These are phyloP conservation scores for Agrilus cyanescens DNA, from an alignment of 2,888 invertebrate species.

Conservation along the genomic window DNA sequence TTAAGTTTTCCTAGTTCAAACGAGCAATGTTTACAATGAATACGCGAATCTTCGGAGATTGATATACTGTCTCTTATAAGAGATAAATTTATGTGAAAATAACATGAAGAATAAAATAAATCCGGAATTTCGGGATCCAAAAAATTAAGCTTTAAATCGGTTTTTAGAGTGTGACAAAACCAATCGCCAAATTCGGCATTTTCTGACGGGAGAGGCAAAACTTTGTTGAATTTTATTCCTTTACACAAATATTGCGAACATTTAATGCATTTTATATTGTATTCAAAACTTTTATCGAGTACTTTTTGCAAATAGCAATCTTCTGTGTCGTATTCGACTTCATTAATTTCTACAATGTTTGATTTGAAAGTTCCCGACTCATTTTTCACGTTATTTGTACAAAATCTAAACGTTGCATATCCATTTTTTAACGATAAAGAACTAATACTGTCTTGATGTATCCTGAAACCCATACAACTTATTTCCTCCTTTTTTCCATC, in stretches of 20 bases:
- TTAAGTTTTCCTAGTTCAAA: slow-evolving; percentile 45
- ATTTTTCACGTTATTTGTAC: slow-evolving; percentile 20
- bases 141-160: slow-evolving; percentile 16
- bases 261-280: slow-evolving; percentile 36
- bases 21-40: slow-evolving; percentile 46
- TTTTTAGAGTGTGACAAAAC: slow-evolving; percentile 48
- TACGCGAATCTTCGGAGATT: slow-evolving; percentile 33
- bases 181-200: slow-evolving; percentile 50
- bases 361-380: slow-evolving; percentile 26
- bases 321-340: slow-evolving; percentile 3
- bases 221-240: slow-evolving; percentile 40
- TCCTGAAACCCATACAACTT: slow-evolving; percentile 18
- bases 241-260: slow-evolving; percentile 25
- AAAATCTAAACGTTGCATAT: slow-evolving; percentile 29
- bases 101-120: slow-evolving; percentile 46
- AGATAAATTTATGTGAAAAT: slow-evolving; percentile 38
- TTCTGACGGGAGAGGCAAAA: slow-evolving; percentile 49
- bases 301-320: slow-evolving; percentile 11
- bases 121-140: slow-evolving; percentile 42
- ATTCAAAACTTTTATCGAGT: slow-evolving; percentile 36
- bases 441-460: slow-evolving; percentile 26
- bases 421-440: slow-evolving; percentile 23
- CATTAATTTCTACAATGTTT: slow-evolving; percentile 21
- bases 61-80: slow-evolving; percentile 29
- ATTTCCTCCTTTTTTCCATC: slow-evolving; percentile 16